phyloP scores from a whole-genome alignment of 2,113 vertebrate genomes.

The Cricetomys ansorgei region DNA sequence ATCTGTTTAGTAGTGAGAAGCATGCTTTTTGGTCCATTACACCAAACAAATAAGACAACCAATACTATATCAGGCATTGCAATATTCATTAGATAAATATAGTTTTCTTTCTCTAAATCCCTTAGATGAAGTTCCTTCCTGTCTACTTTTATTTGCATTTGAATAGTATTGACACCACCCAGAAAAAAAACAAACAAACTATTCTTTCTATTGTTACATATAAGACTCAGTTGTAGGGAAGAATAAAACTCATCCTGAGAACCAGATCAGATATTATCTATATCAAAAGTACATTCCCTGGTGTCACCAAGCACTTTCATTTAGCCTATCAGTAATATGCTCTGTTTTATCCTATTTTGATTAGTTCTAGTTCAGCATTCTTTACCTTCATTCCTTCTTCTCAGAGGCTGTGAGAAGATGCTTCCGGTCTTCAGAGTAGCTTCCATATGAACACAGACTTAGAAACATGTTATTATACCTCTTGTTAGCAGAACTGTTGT shows the following conservation, averaged over 20 bases:
- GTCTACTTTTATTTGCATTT: conserved; percentile 33
- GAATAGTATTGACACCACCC: background rate
- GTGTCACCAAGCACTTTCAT: background rate
- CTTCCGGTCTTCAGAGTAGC: background rate
- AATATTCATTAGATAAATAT: background rate
- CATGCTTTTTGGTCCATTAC: background rate
- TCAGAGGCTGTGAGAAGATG: background rate
- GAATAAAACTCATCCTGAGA: background rate
- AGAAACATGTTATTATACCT: background rate
- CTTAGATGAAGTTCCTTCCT: background rate
- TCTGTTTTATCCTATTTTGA: background rate
- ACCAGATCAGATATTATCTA: background rate
- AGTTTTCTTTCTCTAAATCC: background rate
- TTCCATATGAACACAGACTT: background rate
- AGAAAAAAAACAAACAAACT: background rate
- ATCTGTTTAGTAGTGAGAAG: background rate
- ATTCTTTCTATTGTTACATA: background rate
- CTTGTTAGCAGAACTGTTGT: background rate
- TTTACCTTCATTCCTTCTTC: background rate
- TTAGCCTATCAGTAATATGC: background rate
- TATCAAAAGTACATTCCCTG: background rate
- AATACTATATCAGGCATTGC: background rate
- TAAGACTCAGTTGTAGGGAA: background rate
- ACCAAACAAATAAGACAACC: background rate
- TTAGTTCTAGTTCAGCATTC: background rate